phyloP scores from a whole-genome alignment of 1,140 invertebrate genomes.

The Dinoponera quadriceps region DNA sequence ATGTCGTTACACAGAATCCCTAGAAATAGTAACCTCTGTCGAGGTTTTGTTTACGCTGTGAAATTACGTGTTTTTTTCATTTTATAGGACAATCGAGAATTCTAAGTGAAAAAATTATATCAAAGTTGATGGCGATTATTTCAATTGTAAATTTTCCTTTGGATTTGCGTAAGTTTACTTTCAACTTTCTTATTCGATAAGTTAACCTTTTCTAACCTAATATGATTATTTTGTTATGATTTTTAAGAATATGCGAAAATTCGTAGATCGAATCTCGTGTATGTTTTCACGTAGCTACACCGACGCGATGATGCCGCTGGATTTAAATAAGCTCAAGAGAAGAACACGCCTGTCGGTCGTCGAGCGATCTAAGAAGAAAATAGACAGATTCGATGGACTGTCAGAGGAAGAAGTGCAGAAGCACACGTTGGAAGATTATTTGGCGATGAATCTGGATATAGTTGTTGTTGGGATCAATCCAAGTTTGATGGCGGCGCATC shows the following conservation, averaged over 20 bases:
- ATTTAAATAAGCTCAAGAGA: constrained; percentile 75
- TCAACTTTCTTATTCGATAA: too few species aligned
- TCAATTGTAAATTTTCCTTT: too few species aligned
- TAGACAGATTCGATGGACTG: constrained; percentile 80
- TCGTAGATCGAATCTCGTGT: constrained; percentile 25
- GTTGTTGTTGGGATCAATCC: constrained; percentile 84
- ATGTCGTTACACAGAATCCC: too few species aligned
- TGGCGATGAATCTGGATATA: constrained; percentile 79
- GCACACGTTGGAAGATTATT: constrained; percentile 78
- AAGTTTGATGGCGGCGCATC: constrained; percentile 82
- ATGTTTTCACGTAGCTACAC: neutral
- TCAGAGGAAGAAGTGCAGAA: constrained; percentile 81
- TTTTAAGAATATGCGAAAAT: neutral
- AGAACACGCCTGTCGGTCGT: constrained; percentile 24
- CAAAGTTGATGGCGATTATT: too few species aligned
- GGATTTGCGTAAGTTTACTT: too few species aligned
- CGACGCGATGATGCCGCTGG: constrained; percentile 71
- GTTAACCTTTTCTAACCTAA: neutral
- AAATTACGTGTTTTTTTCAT: too few species aligned
- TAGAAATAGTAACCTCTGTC: too few species aligned
- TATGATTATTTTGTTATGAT: neutral
- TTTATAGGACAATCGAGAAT: too few species aligned
- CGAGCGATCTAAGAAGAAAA: constrained; percentile 71
- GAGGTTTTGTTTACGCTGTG: too few species aligned
- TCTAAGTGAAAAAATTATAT: too few species aligned